A percentile compares a stretch with the other conserved stretches of the same genome.
These are phyloP conservation scores for Drosophila auraria DNA, from an alignment of 1,140 invertebrate species.

Conservation along the genomic window DNA sequence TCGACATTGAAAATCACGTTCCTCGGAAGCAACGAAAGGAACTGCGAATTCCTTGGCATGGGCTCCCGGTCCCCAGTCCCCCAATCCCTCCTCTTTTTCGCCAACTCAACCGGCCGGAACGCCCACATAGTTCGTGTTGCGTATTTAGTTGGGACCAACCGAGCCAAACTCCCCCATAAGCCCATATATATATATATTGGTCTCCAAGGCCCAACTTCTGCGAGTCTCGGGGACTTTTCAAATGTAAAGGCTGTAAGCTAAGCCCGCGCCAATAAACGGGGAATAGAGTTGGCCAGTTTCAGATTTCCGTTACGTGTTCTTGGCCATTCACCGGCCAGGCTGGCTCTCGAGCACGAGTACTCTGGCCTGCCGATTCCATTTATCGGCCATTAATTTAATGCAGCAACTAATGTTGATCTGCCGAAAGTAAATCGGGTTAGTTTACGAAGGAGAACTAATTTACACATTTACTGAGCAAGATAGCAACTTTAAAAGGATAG, in stretches of 20 bases:
- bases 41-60: conserved; percentile 48
- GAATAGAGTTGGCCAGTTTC: conserved; percentile 24
- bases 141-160: conserved; percentile 32
- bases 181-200: conserved; percentile 17
- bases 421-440: conserved; percentile 27
- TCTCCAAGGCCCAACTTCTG: conserved; percentile 28
- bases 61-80: background rate
- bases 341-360: conserved; percentile 1
- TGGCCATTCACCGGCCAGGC: conserved; percentile 19
- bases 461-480: background rate
- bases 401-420: conserved; percentile 45
- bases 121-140: conserved; percentile 55
- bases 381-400: conserved; percentile 43
- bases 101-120: conserved; percentile 62
- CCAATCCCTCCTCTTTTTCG: background rate
- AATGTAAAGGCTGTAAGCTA: conserved; percentile 63
- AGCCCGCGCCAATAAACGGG: conserved; percentile 55
- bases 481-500: background rate
- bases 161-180: conserved; percentile 11
- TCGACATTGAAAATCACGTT: conserved; percentile 74
- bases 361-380: conserved; percentile 24
- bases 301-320: conserved; percentile 49
- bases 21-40: conserved; percentile 28
- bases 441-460: conserved; percentile 25
- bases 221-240: conserved; percentile 36